These are phyloP conservation scores for Drosophila melanogaster DNA, from an alignment of 1,140 invertebrate genomes.

Conservation along the genomic window Release_6_plus_ISO1_MT NT_033779.5:13550001-13550500, in stretches of 20 bases:
- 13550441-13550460: constrained; percentile 80
- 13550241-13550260: constrained; percentile 23
- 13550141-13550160: not conserved
- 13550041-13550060: too few species aligned
- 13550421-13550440: constrained; percentile 75
- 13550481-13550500: constrained; percentile 29
- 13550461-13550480: constrained; percentile 73
- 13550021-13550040: too few species aligned
- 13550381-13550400: constrained; percentile 35
- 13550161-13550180: not conserved
- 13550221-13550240: constrained; percentile 21
- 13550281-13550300: constrained; percentile 12
- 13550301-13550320: constrained; percentile 36
- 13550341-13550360: constrained; percentile 14
- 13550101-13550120: not conserved
- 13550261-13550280: constrained; percentile 10
- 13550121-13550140: not conserved
- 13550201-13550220: constrained; percentile 33
- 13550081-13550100: not conserved
- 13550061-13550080: not conserved
- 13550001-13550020: too few species aligned
- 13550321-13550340: constrained; percentile 8
- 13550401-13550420: constrained; percentile 41
- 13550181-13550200: constrained; percentile 22
- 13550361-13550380: constrained; percentile 11